Evolutionary conservation across 2,113 vertebrate species (phyloP), one percentile per base, ranked within the genome.

Genomic region (Megalops atlanticus): DNA sequence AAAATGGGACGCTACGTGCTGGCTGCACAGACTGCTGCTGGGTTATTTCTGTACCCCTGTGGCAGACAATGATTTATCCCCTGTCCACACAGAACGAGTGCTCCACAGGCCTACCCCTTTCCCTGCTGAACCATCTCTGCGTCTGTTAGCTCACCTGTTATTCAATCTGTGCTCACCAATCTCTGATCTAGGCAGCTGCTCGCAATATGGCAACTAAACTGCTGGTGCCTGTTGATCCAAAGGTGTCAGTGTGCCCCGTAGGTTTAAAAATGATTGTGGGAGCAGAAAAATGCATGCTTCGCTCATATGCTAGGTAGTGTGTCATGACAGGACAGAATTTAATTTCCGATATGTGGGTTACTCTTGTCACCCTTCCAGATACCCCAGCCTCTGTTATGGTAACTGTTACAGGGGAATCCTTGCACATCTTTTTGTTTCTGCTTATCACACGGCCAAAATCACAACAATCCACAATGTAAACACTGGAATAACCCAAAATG

Each of bases 91-190:
- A 58, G 52, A 58, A 18, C 52, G 0, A 45, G 82, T 68, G 82
- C 84, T 85, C 84, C 82, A 43, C 31, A 83, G 45, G 54, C 54
- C 33, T n/a, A 14, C 47, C 64, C 72, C 35, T 49, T 4, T 43
- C 41, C 72, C 49, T 78, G 41, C 58, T 64, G 74, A n/a, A n/a
- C 77, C 41, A 76, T 81, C 76, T 3, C 81, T 35, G 86, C 87
- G 49, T 89, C 83, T 87, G 84, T 81, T 80, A 39, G 54, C 12
- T 89, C 85, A 83, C 76, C 83, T 87, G 88, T 78, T 87, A 88
- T 79, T 88, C 84, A 84, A 83, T 81, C 87, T 81, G 84, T 77
- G 0, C 24, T 41, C 21, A 31, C 69, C 38, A n/a, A 54, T 75
- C 38, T 69, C 43, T 73, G 45, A 73, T 72, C 78, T 38, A n/a